These are phyloP conservation scores for Melanotaenia parkinsoni DNA, from an alignment of 2,797 vertebrate genomes.

Conservation along the genomic window DNA sequence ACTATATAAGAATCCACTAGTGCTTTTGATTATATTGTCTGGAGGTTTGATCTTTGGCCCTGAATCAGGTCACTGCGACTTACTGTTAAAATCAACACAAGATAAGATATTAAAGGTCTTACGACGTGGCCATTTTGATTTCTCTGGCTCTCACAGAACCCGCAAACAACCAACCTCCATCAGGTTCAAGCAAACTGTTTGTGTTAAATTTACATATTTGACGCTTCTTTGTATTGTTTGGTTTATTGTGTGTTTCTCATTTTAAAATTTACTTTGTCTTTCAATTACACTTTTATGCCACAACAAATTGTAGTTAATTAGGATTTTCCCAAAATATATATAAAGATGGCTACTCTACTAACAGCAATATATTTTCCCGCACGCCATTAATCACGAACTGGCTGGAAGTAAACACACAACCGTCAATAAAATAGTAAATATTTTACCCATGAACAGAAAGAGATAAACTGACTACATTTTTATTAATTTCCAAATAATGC, in stretches of 20 bases:
- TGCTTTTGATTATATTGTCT: constrained; percentile 7
- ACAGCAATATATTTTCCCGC: background rate
- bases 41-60: constrained; percentile 34
- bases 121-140: background rate
- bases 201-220: background rate
- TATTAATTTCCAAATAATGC: background rate
- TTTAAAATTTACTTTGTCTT: background rate
- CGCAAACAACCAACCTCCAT: background rate
- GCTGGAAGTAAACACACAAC: constrained; percentile 1
- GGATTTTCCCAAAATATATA: background rate
- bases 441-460: background rate
- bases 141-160: background rate
- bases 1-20: background rate
- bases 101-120: constrained; percentile 19
- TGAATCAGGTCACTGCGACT: constrained; percentile 29
- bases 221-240: background rate
- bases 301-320: background rate
- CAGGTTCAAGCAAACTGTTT: background rate
- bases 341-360: background rate
- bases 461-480: background rate
- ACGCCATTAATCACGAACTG: constrained; percentile 7
- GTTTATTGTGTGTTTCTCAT: background rate
- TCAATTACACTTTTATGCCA: background rate
- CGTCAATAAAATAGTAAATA: background rate
- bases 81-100: background rate